Evolutionary conservation across 1,140 invertebrate genomes (phyloP), one percentile per base, ranked within the genome.

Genomic region (Caenorhabditis tropicalis): DNA sequence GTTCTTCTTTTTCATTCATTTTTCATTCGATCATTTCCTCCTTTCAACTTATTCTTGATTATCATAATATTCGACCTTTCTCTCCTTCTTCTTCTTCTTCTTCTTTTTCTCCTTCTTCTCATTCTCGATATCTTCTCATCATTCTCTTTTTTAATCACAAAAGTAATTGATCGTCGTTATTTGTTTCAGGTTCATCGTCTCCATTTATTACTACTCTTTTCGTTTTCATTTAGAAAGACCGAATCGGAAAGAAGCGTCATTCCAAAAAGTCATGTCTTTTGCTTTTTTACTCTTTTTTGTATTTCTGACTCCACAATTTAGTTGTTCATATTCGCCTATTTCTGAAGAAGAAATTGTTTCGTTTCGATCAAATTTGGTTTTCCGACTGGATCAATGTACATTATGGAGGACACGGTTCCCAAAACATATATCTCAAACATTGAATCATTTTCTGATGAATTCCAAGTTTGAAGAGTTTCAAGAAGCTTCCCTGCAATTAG

Each of bases 301-400:
- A 33, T 33, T 74, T 16, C 10, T 74, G 4, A 27, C 43, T 19
- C 65, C 36, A 39, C 36, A 74, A 24, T 74, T 21, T 43, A 43
- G n/a, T 24, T 74, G 10, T 46, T 7, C 43, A 21, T 36, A 43
- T 74, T 74, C 65, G 6, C 65, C 65, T 24, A 43, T 74, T 33
- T 43, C 65, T 74, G 65, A 74, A 74, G 43, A 74, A 19, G 65
- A 74, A 21, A 12, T 74, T 4, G 65, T 74, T 9, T 10, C n/a
- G 43, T 74, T 74, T 36, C 56, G 82, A 2, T 65, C 21, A 21
- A 70, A 58, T 24, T 60, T 82, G 24, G 36, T 82, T 27, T 29
- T 12, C 36, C 82, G 82, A 5, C 48, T 82, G 5, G 82, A 82
- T 74, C 82, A 60, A 21, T 82, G 82, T 24, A 82, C 82, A 48